phyloP scores from a whole-genome alignment of 2,797 vertebrate genomes.

The Enteromius unitaeniatus region DNA sequence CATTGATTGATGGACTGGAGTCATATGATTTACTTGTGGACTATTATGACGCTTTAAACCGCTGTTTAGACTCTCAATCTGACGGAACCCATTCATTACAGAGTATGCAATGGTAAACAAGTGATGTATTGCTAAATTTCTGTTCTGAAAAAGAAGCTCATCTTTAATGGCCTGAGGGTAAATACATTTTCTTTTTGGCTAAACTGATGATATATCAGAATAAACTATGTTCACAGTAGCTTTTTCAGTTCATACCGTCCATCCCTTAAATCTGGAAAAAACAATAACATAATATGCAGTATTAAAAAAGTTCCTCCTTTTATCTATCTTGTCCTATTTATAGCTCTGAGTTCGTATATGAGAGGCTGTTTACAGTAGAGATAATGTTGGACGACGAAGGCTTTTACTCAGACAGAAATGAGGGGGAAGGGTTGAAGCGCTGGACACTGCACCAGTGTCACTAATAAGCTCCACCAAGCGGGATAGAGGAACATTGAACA shows the following conservation, averaged over 20 bases:
- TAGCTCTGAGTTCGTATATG: slow-evolving; percentile 30
- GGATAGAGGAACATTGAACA: slow-evolving; percentile 69
- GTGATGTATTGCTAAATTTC: background rate
- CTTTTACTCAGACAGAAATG: slow-evolving; percentile 68
- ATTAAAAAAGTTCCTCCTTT: slow-evolving; percentile 14
- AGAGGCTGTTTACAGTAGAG: slow-evolving; percentile 50
- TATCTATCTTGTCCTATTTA: slow-evolving; percentile 26
- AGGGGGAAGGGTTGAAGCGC: slow-evolving; percentile 69
- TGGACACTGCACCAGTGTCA: slow-evolving; percentile 70
- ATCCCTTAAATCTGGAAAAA: background rate
- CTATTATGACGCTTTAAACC: background rate
- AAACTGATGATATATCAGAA: background rate
- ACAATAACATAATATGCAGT: background rate
- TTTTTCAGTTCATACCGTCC: background rate
- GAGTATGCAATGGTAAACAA: background rate
- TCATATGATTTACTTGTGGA: background rate
- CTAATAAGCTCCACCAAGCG: slow-evolving; percentile 76
- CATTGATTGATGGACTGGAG: background rate
- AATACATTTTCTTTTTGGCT: background rate
- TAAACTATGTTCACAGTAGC: background rate
- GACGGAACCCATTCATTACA: background rate
- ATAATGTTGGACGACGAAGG: slow-evolving; percentile 65
- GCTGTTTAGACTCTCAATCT: background rate
- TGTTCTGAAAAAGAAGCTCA: background rate
- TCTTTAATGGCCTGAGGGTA: background rate